Base-by-base conservation (phyloP, 2,113 vertebrate genomes). In the Psammodynastes pulverulentus region DNA sequence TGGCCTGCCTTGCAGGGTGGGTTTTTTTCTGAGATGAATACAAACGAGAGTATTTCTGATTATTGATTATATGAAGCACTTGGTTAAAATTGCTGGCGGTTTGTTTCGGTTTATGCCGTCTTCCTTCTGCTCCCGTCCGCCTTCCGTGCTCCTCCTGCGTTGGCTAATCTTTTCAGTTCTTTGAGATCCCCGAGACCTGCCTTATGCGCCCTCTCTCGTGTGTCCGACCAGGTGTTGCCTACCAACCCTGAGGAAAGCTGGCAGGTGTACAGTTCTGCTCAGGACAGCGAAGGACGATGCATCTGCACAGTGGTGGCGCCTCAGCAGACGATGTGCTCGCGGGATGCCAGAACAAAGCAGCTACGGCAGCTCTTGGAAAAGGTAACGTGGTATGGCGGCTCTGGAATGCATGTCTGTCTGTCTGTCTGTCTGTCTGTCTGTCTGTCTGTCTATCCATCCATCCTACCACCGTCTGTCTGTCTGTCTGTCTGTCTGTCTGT, bases 241-340 rank as follows among this genome's bases (percentile, higher is more conserved):
- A 98, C 98, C 95, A 99, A 99, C 97, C 98, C 98, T 46, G 99
- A 99, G 97, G 99, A 99, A 95, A 99, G 99, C 95, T 99, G 99
- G 99, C 99, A 99, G 98, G 99, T 99, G 90, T 99, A 99, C 97
- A 99, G 99, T 97, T 99, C 99, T 56, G 99, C 99, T 96, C 99
- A 99, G 96, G 99, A 99, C 97, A 99, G 98, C 29, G 99, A 99
- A 97, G 99, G 99, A 89, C 98, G 99, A 96, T 99, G 99, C 95
- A 99, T 99, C 97, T 99, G 99, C 97, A 99, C 99, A 3, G 99
- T 99, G 97, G 99, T 99, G 92, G 99, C 99, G 48, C 99, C 99
- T 45, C 99, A 99, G 95, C 99, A 99, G 98, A 98, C 98, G 94
- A 99, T 99, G 98, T 99, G 99, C 94, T 99, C 99, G 3, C 98